Percentiles rank a stretch among this genome's conserved stretches.
Conservation (phyloP, 2,888 invertebrate genomes). For the Drosophila greeni region DNA sequence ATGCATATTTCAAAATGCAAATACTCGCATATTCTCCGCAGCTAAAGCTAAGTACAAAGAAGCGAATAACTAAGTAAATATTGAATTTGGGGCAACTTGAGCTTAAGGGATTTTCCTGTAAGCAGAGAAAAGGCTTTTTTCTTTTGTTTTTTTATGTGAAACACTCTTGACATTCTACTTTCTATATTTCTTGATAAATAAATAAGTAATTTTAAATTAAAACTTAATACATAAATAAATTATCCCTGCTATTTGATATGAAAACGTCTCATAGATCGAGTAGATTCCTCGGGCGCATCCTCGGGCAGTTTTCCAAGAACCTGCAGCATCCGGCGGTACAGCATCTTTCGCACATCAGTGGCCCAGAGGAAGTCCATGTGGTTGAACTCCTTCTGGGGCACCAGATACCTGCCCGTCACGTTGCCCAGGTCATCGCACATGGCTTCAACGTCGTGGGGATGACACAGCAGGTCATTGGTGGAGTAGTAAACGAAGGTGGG, state of each 20-base stretch:
- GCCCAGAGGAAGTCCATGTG: constrained; percentile 85
- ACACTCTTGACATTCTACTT: neutral
- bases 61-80: constrained; percentile 62
- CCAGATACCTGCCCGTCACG: constrained; percentile 79
- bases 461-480: constrained; percentile 82
- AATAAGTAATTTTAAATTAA: constrained; percentile 22
- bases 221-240: neutral
- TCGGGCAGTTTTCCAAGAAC: constrained; percentile 61
- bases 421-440: constrained; percentile 74
- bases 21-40: constrained; percentile 48
- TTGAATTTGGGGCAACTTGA: constrained; percentile 34
- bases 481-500: constrained; percentile 81
- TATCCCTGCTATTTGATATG: constrained; percentile 8
- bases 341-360: constrained; percentile 79
- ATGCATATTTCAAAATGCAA: constrained; percentile 61
- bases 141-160: neutral
- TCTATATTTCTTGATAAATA: constrained; percentile 5
- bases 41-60: constrained; percentile 50
- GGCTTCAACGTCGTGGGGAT: constrained; percentile 76
- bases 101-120: neutral
- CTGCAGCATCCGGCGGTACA: constrained; percentile 80
- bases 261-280: constrained; percentile 8
- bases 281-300: constrained; percentile 23
- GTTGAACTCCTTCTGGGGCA: constrained; percentile 81
- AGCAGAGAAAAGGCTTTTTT: neutral